Evolutionary conservation across 2,797 vertebrate genomes (phyloP).

Genomic region (Serranus cabrilla): DNA sequence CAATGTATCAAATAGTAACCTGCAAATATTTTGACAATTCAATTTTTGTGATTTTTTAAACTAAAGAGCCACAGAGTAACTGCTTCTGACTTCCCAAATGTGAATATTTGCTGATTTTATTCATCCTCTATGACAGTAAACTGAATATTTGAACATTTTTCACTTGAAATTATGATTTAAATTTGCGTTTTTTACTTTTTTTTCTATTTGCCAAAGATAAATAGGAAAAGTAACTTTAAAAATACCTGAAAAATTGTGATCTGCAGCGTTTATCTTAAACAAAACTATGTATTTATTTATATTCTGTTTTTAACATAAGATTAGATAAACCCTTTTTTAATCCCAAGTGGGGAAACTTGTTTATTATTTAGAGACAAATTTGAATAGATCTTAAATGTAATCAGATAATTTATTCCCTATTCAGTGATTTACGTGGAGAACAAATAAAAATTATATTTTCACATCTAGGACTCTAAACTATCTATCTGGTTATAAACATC

Average conservation of each 20-base stretch:
- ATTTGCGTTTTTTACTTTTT: too few relatives aligned
- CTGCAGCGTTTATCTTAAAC: neutral
- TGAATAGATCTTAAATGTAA: neutral
- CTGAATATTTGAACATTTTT: too few relatives aligned
- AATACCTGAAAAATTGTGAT: too few relatives aligned
- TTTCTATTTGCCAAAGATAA: too few relatives aligned
- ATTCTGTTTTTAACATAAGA: neutral
- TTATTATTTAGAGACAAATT: neutral
- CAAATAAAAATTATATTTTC: neutral
- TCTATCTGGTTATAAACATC: neutral
- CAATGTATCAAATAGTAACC: neutral
- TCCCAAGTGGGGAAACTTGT: too few relatives aligned
- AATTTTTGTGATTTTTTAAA: neutral
- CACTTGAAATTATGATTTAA: too few relatives aligned
- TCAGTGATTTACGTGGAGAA: neutral
- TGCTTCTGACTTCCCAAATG: neutral
- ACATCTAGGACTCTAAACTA: neutral
- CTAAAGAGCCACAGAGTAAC: neutral
- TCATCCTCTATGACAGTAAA: too few relatives aligned
- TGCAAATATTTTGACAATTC: neutral
- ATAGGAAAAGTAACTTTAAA: too few relatives aligned
- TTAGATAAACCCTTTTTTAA: neutral
- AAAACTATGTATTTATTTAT: too few relatives aligned
- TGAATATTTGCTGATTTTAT: neutral
- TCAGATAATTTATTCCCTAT: neutral